Evolutionary conservation across 2,113 vertebrate species (phyloP), one percentile per base, ranked within the genome.

Genomic region (Nestor notabilis): DNA sequence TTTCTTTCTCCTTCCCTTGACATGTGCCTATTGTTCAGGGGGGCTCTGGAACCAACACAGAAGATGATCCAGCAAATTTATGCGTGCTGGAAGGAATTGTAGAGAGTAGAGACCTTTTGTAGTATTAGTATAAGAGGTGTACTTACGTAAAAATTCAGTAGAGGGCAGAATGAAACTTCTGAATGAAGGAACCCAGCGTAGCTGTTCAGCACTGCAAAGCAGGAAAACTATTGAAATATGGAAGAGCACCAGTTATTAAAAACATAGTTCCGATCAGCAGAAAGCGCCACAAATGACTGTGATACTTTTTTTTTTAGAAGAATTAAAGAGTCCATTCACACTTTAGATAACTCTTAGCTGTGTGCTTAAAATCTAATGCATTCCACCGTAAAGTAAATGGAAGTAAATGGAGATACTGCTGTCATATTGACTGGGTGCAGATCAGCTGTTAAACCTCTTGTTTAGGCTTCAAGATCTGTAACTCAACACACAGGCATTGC

Each of bases 111-210:
- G 33, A 43, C 7, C 6, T 83, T 63, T 7, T 39, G 33, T 25
- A 53, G 55, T 37, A 10, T 68, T 31, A 37, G 37, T 52, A 2
- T 29, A 44, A 35, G 52, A 83, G 27, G 56, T 96, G 95, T 90
- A 92, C 52, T 97, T 94, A 23, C 0, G 0, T 28, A 39, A 84
- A 86, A 82, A 77, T 68, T 76, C 97, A 87, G 92, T 96, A 97
- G 97, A 92, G 96, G 96, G 96, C 97, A 95, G 93, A 93, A 58
- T 12, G 29, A 86, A 93, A 96, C 95, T 84, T 94, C 52, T 44
- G 68, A 92, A 88, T 2, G 41, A 82, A 61, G 69, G 58, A 82
- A 52, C 11, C 25, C 20, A 8, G 37, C 0, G 0, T 53, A 72
- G 50, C 39, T 82, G 61, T 60, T 72, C 20, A 23, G 43, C 33